Base-by-base conservation (phyloP, 2,888 invertebrate genomes). In the Aethes cnicana region DNA sequence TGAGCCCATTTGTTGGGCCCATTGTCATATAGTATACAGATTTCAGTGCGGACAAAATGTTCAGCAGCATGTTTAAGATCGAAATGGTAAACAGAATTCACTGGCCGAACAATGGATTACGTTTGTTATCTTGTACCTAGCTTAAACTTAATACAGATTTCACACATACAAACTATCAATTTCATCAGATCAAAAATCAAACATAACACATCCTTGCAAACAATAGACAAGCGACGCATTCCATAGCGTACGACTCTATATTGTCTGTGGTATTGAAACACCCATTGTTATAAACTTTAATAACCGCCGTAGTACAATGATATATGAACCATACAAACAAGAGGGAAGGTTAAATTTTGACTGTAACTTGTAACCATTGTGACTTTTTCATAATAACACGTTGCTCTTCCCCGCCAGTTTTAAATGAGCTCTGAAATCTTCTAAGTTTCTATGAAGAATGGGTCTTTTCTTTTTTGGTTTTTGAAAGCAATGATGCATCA, bases 181-280 rank as follows among this genome's bases (percentile, higher is more conserved):
- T n/a, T n/a, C 25, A 39, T 16, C 16, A 46, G 36, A 54, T 54
- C 57, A 26, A 25, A 36, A 47, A 26, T 28, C 33, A 53, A 55
- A 50, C 17, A 25, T 25, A 12, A 43, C 30, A 49, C 47, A 32
- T 25, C 14, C 50, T 46, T 35, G 43, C 26, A 3, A 66, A 84
- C 84, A 85, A 86, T 84, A 74, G 80, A 64, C 55, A 26, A 23
- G 5, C 12, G n/a, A n/a, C n/a, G 63, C 80, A 86, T 85, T 84
- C 84, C 79, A 52, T 47, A 48, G 59, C 73, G 77, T 74, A 72
- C 66, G 63, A 61, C 62, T 64, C 64, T 47, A 66, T 64, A 72
- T 74, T 81, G 81, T 46, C 37, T 44, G 32, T 26, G 44, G 32
- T 79, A 76, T 80, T 69, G 72, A 68, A 84, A 82, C 78, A 77